These are phyloP conservation scores for Aphelenchoides fujianensis DNA, from an alignment of 1,140 invertebrate genomes.

Conservation along the genomic window DNA sequence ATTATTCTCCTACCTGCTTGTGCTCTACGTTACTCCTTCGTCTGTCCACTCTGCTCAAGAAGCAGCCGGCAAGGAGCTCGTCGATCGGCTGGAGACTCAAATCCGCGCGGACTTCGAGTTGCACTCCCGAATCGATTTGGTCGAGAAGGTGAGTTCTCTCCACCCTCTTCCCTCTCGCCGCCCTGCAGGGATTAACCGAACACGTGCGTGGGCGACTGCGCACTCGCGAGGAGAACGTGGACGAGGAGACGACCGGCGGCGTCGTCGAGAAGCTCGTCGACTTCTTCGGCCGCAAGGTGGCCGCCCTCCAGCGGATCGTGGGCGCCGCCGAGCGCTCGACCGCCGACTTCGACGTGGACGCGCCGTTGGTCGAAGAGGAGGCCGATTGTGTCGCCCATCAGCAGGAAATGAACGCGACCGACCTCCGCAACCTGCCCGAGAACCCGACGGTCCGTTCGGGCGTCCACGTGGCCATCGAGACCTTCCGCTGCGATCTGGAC, in stretches of 20 bases:
- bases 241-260: not conserved
- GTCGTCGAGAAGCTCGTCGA: not conserved
- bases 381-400: not conserved
- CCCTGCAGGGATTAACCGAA: not conserved
- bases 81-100: not conserved
- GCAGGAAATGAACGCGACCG: not conserved
- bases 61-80: not conserved
- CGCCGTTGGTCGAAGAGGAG: not conserved
- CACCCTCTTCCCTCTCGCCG: not conserved
- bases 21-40: not conserved
- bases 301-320: conserved; percentile 10
- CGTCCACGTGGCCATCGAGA: conserved; percentile 11
- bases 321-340: not conserved
- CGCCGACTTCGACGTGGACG: not conserved
- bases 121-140: not conserved
- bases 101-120: not conserved
- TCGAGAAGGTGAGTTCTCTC: not conserved
- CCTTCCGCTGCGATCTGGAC: conserved; percentile 6
- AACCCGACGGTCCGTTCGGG: not conserved
- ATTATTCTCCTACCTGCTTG: not conserved
- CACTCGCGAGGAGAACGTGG: not conserved
- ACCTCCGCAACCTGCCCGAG: not conserved
- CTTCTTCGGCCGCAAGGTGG: conserved; percentile 4
- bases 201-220: not conserved
- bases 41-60: not conserved